Evolutionary conservation across 2,113 vertebrate species (phyloP).

Genomic region (Hippocampus zosterae): DNA sequence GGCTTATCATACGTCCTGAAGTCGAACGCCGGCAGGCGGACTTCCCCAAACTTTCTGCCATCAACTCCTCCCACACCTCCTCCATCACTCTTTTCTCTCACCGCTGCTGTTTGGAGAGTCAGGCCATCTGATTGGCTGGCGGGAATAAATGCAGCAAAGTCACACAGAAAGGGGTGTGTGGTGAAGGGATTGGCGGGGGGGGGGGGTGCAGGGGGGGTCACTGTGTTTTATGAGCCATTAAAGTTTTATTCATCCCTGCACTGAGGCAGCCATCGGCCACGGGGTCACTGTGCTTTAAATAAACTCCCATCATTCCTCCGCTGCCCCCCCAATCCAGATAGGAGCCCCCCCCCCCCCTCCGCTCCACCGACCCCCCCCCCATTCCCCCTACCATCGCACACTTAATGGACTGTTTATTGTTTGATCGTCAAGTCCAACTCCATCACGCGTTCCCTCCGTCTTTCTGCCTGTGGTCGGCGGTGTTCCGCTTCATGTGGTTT

Average conservation of each 20-base stretch:
- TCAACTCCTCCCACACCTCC: background rate
- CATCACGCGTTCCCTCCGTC: slow-evolving; percentile 63
- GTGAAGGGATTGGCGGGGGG: slow-evolving; percentile 68
- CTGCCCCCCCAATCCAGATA: slow-evolving; percentile 79
- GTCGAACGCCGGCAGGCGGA: background rate
- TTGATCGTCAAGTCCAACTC: slow-evolving; percentile 79
- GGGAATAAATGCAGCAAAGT: slow-evolving; percentile 73
- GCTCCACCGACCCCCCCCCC: slow-evolving; percentile 29
- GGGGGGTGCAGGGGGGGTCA: slow-evolving; percentile 79
- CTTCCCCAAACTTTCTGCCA: slow-evolving; percentile 14
- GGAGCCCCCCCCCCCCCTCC: slow-evolving; percentile 52
- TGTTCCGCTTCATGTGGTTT: slow-evolving; percentile 49
- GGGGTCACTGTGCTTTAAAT: slow-evolving; percentile 95
- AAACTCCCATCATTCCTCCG: slow-evolving; percentile 88
- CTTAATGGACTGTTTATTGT: slow-evolving; percentile 83
- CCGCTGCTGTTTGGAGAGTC: slow-evolving; percentile 37
- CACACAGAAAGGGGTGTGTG: background rate
- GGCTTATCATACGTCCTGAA: background rate
- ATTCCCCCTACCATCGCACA: slow-evolving; percentile 50
- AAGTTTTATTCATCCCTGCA: slow-evolving; percentile 98
- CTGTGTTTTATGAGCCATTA: slow-evolving; percentile 99
- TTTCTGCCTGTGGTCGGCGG: slow-evolving; percentile 38
- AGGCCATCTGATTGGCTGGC: slow-evolving; percentile 54
- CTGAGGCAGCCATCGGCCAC: slow-evolving; percentile 91
- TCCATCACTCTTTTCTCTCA: background rate